Evolutionary conservation across 1,140 invertebrate species (phyloP), one percentile per base, ranked within the genome.

Genomic region (Ericerus pela): DNA sequence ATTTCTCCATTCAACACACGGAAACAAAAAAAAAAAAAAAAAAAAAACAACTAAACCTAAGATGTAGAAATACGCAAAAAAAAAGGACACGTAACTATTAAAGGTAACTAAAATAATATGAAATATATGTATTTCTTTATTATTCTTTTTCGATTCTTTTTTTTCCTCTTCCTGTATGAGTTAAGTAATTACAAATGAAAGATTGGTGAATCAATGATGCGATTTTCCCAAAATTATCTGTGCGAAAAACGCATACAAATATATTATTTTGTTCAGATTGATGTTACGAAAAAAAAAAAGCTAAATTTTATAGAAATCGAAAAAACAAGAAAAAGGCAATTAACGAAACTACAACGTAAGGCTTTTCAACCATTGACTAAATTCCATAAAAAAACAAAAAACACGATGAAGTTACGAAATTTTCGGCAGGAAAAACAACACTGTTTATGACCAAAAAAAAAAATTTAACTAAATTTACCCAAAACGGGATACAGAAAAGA

Each of bases 71-170:
- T 3, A 3, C 4, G 36, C 4, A 38, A 38, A 38, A 6, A 38
- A 3, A 38, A 38, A 38, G 36, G 14, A 38, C 36, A 38, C 36
- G 41, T 47, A 47, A 47, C 41, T 47, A 47, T 47, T 47, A 47
- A 24, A 47, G 41, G 41, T 47, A 47, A 47, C 41, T 47, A 47
- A 47, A 47, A 47, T 24, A 38, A 22, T 4, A 22, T 22, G 41
- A 47, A 47, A 14, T 18, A 6, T 38, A 16, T 14, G 14, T 18
- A 18, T 38, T 14, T 18, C 36, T 16, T 38, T 14, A 16, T 38
- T 38, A 16, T 14, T 38, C 14, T 38, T 18, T 5, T 16, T 18
- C 5, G 20, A 6, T 38, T 38, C 20, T 3, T 6, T 38, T 38
- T 6, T 3, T 38, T n/a, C 20, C 14, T 14, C 4, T 38, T 6